These are phyloP conservation scores for Tympanoctomys barrerae DNA, from an alignment of 2,797 vertebrate species.

Conservation along the genomic window DNA sequence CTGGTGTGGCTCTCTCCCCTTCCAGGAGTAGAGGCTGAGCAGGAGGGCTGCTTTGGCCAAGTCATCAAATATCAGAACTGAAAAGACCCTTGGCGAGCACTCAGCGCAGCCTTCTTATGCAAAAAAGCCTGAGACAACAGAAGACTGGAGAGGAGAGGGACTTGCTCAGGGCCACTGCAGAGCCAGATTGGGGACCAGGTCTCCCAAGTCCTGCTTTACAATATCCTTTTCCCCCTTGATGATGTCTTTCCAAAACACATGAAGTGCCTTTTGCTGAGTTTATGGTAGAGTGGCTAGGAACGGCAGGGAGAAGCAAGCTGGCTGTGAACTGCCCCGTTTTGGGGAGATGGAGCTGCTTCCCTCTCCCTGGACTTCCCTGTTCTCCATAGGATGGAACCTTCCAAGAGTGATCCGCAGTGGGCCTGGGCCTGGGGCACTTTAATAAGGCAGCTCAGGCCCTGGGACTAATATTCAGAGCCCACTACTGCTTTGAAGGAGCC, in stretches of 20 bases:
- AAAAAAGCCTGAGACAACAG: constrained; percentile 41
- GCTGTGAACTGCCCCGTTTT: background rate
- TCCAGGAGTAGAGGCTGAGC: constrained; percentile 31
- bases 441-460: background rate
- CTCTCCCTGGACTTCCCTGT: background rate
- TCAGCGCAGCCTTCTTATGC: constrained; percentile 4
- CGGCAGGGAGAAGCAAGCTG: background rate
- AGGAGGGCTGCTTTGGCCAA: constrained; percentile 58
- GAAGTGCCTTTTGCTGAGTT: constrained; percentile 72
- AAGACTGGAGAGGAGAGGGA: background rate
- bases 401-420: background rate
- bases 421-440: background rate
- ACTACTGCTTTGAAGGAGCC: background rate
- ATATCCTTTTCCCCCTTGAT: constrained; percentile 40
- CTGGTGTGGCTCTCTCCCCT: background rate
- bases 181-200: constrained; percentile 43
- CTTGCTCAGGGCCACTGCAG: background rate
- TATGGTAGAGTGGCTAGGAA: background rate
- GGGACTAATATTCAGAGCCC: background rate
- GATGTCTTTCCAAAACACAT: constrained; percentile 47
- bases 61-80: constrained; percentile 41
- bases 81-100: constrained; percentile 46
- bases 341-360: background rate
- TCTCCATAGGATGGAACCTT: background rate
- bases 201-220: constrained; percentile 29